phyloP scores from a whole-genome alignment of 2,797 vertebrate genomes.

The Coregonus sp. region DNA sequence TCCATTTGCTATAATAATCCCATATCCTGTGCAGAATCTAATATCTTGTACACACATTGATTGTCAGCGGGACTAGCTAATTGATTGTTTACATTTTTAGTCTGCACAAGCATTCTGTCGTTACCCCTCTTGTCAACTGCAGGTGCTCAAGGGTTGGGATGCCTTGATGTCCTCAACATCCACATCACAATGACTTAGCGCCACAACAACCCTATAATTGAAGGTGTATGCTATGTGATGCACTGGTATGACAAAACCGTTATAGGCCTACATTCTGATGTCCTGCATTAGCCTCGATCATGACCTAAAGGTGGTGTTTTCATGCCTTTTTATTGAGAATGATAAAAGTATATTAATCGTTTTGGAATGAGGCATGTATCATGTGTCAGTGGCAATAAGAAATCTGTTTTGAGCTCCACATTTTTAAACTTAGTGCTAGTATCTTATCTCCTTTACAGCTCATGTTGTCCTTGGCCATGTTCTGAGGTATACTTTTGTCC shows the following conservation, averaged over 20 bases:
- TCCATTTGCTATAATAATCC: background rate
- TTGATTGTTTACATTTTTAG: conserved; percentile 50
- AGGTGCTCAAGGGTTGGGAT: conserved; percentile 12
- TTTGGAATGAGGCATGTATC: conserved; percentile 30
- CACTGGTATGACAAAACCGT: conserved; percentile 23
- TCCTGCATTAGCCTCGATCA: conserved; percentile 26
- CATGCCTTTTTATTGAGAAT: conserved; percentile 35
- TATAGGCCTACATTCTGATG: conserved; percentile 25
- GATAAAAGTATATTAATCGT: conserved; percentile 16
- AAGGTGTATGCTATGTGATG: conserved; percentile 38
- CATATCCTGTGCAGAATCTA: background rate
- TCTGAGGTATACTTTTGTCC: conserved; percentile 58
- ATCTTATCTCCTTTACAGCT: conserved; percentile 46
- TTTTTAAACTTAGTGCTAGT: conserved; percentile 31
- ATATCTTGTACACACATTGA: conserved; percentile 7
- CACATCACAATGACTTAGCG: conserved; percentile 9
- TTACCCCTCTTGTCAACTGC: conserved; percentile 25
- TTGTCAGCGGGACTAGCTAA: conserved; percentile 28
- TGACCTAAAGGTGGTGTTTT: conserved; percentile 8
- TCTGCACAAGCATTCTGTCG: conserved; percentile 34
- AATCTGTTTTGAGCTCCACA: conserved; percentile 39
- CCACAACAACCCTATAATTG: conserved; percentile 31
- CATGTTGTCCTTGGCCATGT: conserved; percentile 46
- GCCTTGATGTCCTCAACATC: conserved; percentile 1
- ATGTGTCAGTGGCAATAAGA: conserved; percentile 44